Evolutionary conservation across 2,797 vertebrate species (phyloP).

Genomic region (Microctenopoma stevenorrisi): DNA sequence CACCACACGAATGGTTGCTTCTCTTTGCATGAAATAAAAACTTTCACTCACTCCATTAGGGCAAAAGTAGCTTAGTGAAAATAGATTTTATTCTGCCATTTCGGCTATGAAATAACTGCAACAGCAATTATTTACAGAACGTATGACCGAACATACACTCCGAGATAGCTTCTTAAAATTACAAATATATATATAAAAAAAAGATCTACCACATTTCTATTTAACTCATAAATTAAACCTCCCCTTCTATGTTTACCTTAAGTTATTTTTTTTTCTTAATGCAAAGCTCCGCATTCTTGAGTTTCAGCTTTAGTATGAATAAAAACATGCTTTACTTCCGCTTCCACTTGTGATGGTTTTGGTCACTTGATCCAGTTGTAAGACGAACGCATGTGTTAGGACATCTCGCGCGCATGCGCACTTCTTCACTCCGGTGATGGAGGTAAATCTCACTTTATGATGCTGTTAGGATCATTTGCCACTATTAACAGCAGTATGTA

Average conservation of each 20-base stretch:
- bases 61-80: not conserved
- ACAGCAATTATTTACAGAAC: not conserved
- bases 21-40: accelerated
- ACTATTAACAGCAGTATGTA: conserved; percentile 26
- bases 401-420: conserved; percentile 76
- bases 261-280: not conserved
- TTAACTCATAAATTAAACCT: not conserved
- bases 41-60: too few species aligned
- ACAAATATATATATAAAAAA: not conserved
- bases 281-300: accelerated
- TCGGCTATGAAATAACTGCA: not conserved
- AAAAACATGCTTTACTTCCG: conserved; percentile 29
- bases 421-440: conserved; percentile 15
- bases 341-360: accelerated
- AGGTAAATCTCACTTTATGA: conserved; percentile 47
- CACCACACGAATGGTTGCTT: not conserved
- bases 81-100: too few species aligned
- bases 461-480: conserved; percentile 37
- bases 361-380: conserved; percentile 15
- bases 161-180: not conserved
- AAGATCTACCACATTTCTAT: not conserved
- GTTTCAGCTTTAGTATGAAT: conserved; percentile 2
- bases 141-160: not conserved
- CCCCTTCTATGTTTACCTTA: not conserved
- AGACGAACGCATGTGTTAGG: conserved; percentile 73